Evolutionary conservation across 2,888 invertebrate species (phyloP).

Genomic region (Himalopsyche anomala): DNA sequence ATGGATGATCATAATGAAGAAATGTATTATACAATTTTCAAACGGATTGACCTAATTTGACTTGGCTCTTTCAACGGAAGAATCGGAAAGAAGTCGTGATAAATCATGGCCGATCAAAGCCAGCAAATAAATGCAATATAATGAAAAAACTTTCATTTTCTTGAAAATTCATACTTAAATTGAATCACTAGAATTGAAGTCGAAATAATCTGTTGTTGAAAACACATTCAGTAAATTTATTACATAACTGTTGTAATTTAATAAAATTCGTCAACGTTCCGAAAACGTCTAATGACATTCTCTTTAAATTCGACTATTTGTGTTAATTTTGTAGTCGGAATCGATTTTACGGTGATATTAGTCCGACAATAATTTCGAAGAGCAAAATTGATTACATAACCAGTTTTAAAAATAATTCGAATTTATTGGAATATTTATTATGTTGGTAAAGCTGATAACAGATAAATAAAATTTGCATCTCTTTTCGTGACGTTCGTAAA

Average conservation of each 20-base stretch:
- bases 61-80: too few relatives aligned
- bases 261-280: not conserved
- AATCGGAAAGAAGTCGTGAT: not conserved
- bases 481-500: too few relatives aligned
- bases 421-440: too few relatives aligned
- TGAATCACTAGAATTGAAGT: not conserved
- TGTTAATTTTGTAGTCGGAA: not conserved
- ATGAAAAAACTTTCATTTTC: conserved; percentile 39
- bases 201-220: not conserved
- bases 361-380: not conserved
- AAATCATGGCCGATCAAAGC: not conserved
- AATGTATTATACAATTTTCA: too few relatives aligned
- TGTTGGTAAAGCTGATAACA: too few relatives aligned
- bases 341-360: conserved; percentile 17
- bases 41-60: too few relatives aligned
- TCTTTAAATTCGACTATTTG: not conserved
- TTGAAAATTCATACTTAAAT: conserved; percentile 1
- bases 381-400: too few relatives aligned
- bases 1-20: too few relatives aligned
- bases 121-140: not conserved
- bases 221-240: conserved; percentile 12
- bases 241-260: conserved; percentile 9
- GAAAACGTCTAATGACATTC: not conserved
- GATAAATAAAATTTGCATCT: too few relatives aligned
- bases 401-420: too few relatives aligned